Percentiles rank a stretch among this genome's conserved stretches.
These are phyloP conservation scores for Conus betulinus DNA, from an alignment of 1,140 invertebrate species.

Conservation along the genomic window DNA sequence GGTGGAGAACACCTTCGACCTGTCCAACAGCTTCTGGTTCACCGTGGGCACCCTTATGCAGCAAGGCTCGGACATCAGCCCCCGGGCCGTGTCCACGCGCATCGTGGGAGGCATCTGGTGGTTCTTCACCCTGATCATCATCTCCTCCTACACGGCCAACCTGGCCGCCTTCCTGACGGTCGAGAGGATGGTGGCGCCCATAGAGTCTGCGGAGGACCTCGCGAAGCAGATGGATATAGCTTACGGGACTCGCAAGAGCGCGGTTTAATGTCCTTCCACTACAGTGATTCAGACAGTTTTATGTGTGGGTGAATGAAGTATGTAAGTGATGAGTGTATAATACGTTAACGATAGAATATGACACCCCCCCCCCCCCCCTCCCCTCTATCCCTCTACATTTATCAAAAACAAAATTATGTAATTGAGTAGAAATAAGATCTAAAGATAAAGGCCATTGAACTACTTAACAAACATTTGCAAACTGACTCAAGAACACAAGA, in stretches of 20 bases:
- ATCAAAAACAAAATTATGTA: no score
- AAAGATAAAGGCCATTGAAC: no score
- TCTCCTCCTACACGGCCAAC: constrained; percentile 98
- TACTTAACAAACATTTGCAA: no score
- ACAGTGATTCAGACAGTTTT: no score
- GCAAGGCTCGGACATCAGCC: constrained; percentile 74
- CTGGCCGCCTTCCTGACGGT: constrained; percentile 98
- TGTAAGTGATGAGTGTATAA: no score
- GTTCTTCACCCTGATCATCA: constrained; percentile 99
- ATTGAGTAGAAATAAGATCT: no score
- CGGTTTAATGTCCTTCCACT: no score
- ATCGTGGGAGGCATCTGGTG: constrained; percentile 88
- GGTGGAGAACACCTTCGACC: constrained; percentile 81
- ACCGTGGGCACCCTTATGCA: constrained; percentile 76
- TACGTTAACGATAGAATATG: no score
- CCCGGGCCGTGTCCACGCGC: constrained; percentile 71
- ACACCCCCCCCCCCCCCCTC: no score
- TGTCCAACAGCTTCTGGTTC: constrained; percentile 77
- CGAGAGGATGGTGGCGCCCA: constrained; percentile 96
- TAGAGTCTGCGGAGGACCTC: constrained; percentile 95
- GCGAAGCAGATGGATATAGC: constrained; percentile 95
- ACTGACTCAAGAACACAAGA: no score
- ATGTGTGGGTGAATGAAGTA: no score
- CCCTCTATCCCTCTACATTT: no score
- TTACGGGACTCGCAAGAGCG: constrained; percentile 92